phyloP scores from a whole-genome alignment of 2,797 vertebrate genomes.

The Glossophaga mutica region DNA sequence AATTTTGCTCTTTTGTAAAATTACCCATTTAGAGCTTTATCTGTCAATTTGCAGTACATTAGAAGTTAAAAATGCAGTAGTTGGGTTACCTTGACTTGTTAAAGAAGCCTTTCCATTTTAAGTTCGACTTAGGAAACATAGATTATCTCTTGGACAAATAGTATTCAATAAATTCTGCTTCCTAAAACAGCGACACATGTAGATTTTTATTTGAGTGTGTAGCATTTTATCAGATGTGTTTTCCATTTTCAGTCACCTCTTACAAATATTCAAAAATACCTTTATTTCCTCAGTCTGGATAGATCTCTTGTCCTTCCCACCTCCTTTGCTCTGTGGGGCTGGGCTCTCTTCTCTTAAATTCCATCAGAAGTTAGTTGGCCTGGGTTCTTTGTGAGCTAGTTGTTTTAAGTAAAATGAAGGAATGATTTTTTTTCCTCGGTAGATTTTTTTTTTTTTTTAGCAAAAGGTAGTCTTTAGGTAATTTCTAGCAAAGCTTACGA shows the following conservation, averaged over 20 bases:
- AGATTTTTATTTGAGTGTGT: constrained; percentile 46
- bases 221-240: constrained; percentile 65
- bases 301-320: not conserved
- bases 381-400: not conserved
- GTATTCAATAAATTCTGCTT: constrained; percentile 57
- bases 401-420: not conserved
- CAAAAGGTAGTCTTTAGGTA: not conserved
- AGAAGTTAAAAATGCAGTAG: not conserved
- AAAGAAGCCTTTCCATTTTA: constrained; percentile 47
- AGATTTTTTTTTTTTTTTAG: not conserved
- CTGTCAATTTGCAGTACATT: constrained; percentile 3
- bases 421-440: not conserved
- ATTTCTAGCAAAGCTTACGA: not conserved
- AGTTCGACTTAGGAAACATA: constrained; percentile 59
- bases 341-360: not conserved
- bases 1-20: not conserved
- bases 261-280: constrained; percentile 26
- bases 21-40: not conserved
- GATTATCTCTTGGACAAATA: constrained; percentile 59
- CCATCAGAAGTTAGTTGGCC: not conserved
- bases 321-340: constrained; percentile 7
- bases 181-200: not conserved
- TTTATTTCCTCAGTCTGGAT: not conserved
- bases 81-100: not conserved
- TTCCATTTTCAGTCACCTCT: constrained; percentile 52